phyloP scores from a whole-genome alignment of 2,888 invertebrate species.

The Sesia bembeciformis region DNA sequence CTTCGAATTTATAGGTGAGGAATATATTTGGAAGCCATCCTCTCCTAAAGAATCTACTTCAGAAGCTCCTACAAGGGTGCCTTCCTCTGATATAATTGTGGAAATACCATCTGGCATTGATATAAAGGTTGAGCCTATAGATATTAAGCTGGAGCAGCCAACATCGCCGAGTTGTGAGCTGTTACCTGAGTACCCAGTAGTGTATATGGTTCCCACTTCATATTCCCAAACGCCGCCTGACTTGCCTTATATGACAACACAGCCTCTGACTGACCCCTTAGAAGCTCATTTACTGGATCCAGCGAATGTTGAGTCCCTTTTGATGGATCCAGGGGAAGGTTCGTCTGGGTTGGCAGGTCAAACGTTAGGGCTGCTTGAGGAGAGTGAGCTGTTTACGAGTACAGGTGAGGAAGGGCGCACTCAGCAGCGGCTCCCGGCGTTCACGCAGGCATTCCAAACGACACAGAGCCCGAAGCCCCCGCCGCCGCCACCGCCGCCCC shows the following conservation, averaged over 20 bases:
- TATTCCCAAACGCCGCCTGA: slow-evolving; percentile 42
- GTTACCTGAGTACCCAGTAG: slow-evolving; percentile 44
- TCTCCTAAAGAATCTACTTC: slow-evolving; percentile 39
- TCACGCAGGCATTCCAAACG: slow-evolving; percentile 66
- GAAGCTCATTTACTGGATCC: slow-evolving; percentile 45
- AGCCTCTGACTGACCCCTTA: slow-evolving; percentile 34
- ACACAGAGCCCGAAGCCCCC: slow-evolving; percentile 56
- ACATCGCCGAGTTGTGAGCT: slow-evolving; percentile 40
- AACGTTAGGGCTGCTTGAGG: slow-evolving; percentile 50
- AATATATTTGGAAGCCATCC: slow-evolving; percentile 43
- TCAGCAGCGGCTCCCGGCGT: slow-evolving; percentile 58
- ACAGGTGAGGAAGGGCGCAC: slow-evolving; percentile 38
- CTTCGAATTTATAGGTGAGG: slow-evolving; percentile 44
- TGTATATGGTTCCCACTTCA: slow-evolving; percentile 50
- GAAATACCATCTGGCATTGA: slow-evolving; percentile 30
- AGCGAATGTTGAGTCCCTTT: slow-evolving; percentile 40
- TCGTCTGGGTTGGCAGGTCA: slow-evolving; percentile 54
- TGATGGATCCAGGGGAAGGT: slow-evolving; percentile 62
- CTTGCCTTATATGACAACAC: slow-evolving; percentile 33
- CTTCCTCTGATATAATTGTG: slow-evolving; percentile 56
- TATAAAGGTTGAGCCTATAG: slow-evolving; percentile 35
- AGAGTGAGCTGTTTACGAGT: slow-evolving; percentile 32
- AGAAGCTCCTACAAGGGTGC: slow-evolving; percentile 42
- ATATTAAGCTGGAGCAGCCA: slow-evolving; percentile 19
- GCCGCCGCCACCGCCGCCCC: slow-evolving; percentile 64